Evolutionary conservation across 2,797 vertebrate genomes (phyloP).

Genomic region (Hemitrygon akajei): DNA sequence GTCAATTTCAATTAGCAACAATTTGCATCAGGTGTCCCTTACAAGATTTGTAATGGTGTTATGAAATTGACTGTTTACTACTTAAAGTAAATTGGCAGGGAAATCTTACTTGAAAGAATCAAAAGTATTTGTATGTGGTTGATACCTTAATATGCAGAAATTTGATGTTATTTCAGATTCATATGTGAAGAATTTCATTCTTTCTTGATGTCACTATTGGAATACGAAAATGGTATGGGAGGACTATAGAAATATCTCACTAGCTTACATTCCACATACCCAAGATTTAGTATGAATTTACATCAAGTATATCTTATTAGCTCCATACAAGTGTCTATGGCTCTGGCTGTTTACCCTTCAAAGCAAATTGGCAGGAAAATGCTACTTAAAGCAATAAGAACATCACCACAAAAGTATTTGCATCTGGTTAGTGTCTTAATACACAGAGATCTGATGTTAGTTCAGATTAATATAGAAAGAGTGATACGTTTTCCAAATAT

Average conservation of each 20-base stretch:
- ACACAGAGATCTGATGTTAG: not conserved
- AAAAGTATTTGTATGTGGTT: slow-evolving; percentile 4
- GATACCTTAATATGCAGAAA: not conserved
- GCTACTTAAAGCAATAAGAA: slow-evolving; percentile 5
- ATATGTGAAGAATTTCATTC: slow-evolving; percentile 6
- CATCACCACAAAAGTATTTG: slow-evolving; percentile 9
- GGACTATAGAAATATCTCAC: not conserved
- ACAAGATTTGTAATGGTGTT: not conserved
- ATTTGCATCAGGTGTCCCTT: not conserved
- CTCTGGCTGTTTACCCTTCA: not conserved
- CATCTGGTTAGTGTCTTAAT: slow-evolving; percentile 13
- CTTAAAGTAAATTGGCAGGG: not conserved
- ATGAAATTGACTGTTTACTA: not conserved
- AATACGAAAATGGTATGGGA: no score
- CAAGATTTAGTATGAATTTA: not conserved
- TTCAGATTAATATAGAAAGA: slow-evolving; percentile 6
- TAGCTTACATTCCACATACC: not conserved
- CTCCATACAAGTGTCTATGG: not conserved
- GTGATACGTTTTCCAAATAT: not conserved
- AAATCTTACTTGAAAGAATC: not conserved
- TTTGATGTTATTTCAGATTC: not conserved
- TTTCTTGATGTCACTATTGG: not conserved
- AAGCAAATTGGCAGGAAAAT: not conserved
- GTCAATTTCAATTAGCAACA: not conserved
- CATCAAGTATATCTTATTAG: not conserved